Base-by-base conservation (phyloP, 2,888 invertebrate genomes). In the Oeneis ivallda region DNA sequence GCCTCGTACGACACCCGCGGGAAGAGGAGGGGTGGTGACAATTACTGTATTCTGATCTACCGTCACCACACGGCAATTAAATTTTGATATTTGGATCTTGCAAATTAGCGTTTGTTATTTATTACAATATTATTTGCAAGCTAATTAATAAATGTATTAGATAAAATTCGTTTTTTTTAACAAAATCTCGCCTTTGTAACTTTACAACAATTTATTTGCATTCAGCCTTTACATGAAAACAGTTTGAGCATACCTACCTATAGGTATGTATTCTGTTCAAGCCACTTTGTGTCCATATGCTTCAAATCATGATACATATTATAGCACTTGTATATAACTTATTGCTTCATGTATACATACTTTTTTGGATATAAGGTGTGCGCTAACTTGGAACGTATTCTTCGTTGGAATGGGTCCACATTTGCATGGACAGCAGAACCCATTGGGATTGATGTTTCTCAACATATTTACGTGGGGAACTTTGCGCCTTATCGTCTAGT, bases 231-330 rank as follows among this genome's bases (percentile, higher is more conserved):
- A 34, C 50, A 17, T 37, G 37, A 37, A 15, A 54, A 54, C 37
- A 17, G 6, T 54, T 54, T 54, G 10, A 15, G 10, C 15, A 9
- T 10, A 7, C 5, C 26, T 10, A 7, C 5, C 26, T 26, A 26
- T 26, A 4, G 26, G 32, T 52, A 52, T 17, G 15, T 15, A 39
- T 10, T 11, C 15, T 54, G 54, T 54, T 15, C 17, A 54, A 39
- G 37, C 37, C 10, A 54, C 15, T 37, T 54, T 37, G 39, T 17
- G 54, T 9, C 37, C 54, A 53, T 34, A 37, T 53, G 53, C 34
- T 37, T 54, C 26, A 26, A 26, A 2, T 26, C 15, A 13, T 39
- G 17, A 6, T 19, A 54, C 6, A 17, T 13, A 17, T 15, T 7
- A 11, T 47, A 10, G 9, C 37, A 54, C 11, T 19, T 39, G 17